Base-by-base conservation (phyloP, 2,888 invertebrate species). In the Sympetrum striolatum region DNA sequence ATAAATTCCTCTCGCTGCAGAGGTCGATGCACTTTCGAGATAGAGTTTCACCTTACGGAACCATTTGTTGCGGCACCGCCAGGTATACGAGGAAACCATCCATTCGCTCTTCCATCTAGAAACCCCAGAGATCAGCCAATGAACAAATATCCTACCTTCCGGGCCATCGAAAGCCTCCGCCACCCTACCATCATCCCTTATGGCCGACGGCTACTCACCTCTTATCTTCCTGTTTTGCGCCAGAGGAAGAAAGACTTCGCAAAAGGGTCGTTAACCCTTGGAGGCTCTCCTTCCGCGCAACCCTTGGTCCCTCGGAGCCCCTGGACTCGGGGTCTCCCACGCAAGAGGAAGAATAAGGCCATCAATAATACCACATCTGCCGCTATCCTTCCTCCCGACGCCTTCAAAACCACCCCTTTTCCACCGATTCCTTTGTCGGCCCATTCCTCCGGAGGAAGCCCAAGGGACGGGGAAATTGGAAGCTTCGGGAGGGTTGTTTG, bases 281-380 rank as follows among this genome's bases (percentile, higher is more conserved):
- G 25, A 64, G 73, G 73, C 22, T 25, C 73, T 73, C 31, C 25
- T 6, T 73, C 73, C 73, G 31, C 31, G 25, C 73, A 64, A 64
- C 64, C 6, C n/a, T n/a, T n/a, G n/a, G 6, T 6, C 22, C 64
- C 64, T 64, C n/a, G 25, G 25, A 64, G n/a, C 14, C 31, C 73
- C 31, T 73, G 73, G 73, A 73, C 73, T 73, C 25, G 12, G 10
- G 31, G 73, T 73, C 73, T 73, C 73, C 73, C 73, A 73, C 73
- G 37, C 22, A 25, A 37, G 82, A 82, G 58, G 58, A 58, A 82
- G 86, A 86, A 86, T 86, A 39, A 53, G 60, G 12, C 86, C 86
- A 86, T 86, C 86, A 86, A 86, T 86, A 86, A 86, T 86, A 86
- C 86, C 86, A 86, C 86, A 86, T 86, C 86, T 86, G 86, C 86